Base-by-base conservation (phyloP, 2,888 invertebrate species). In the Chirona hameri region DNA sequence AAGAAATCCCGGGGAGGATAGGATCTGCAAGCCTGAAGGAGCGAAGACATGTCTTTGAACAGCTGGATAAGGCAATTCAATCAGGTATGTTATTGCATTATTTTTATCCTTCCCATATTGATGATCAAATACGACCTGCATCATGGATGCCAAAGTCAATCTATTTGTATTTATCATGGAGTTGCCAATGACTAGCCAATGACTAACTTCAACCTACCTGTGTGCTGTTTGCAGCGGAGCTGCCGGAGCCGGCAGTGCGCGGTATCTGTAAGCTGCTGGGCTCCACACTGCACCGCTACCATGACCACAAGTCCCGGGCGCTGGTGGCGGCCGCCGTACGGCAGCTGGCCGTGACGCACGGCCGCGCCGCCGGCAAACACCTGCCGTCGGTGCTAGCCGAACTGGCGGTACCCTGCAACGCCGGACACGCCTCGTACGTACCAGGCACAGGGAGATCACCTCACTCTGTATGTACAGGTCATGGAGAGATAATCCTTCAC, bases 281-380 rank as follows among this genome's bases (percentile, higher is more conserved):
- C 76, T 27, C 76, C 76, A 76, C 76, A 1, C 76, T 76, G 31
- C 21, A 76, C 76, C 76, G 76, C 39, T 76, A 76, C 39, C 14
- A 9, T 9, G 76, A 76, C 76, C 14, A 12, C 76, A 76, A 76
- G 76, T 76, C 76, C 39, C 76, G 76, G 4, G 15, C 10, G 21
- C 76, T 76, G 76, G 76, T 76, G 76, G 31, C 76, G 4, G 39
- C 21, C 21, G 76, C 76, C 39, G 76, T 76, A 7, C 39, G 76
- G 18, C 76, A 76, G 39, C 76, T 76, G 76, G 76, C 39, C 7
- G 21, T 39, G 7, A 10, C 21, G 5, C 76, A 76, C 76, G 21
- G 12, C 31, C 7, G 5, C 31, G 21, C 76, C 7, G 39, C 27
- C 9, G 39, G 21, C 39, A 29, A 29, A 15, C 76, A 76, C 39